Conservation (phyloP, 2,797 vertebrate genomes). For the Myotis findleyi region DNA sequence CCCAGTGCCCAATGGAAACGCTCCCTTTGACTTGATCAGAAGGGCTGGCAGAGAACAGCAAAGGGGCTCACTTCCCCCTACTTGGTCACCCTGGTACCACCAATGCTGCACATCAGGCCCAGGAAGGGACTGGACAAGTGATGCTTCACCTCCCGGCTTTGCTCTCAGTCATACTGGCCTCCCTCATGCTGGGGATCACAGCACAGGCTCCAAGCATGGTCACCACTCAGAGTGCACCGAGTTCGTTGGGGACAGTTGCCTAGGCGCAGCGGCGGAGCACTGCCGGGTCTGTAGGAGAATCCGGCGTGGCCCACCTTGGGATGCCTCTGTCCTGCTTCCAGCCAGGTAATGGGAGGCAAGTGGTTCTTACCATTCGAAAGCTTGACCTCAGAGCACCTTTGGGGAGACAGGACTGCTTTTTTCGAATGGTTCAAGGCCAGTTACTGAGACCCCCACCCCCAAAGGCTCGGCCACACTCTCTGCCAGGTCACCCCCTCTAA, state of each 20-base stretch:
- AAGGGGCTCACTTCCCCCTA: background rate
- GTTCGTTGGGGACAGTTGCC: fast-evolving
- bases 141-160: background rate
- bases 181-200: background rate
- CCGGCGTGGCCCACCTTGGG: background rate
- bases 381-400: background rate
- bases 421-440: background rate
- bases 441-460: background rate
- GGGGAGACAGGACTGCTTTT: background rate
- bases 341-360: background rate
- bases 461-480: background rate
- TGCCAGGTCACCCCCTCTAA: background rate
- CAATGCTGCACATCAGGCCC: background rate
- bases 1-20: background rate
- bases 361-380: background rate
- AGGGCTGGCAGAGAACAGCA: background rate
- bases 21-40: background rate
- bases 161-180: background rate
- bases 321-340: background rate
- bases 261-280: background rate
- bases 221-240: background rate
- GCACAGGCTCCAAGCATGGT: background rate
- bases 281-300: background rate
- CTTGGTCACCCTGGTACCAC: background rate
- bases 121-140: background rate